A percentile compares a stretch with the other conserved stretches of the same genome.
These are phyloP conservation scores for Gopherus flavomarginatus DNA, from an alignment of 2,113 vertebrate genomes.

Conservation along the genomic window DNA sequence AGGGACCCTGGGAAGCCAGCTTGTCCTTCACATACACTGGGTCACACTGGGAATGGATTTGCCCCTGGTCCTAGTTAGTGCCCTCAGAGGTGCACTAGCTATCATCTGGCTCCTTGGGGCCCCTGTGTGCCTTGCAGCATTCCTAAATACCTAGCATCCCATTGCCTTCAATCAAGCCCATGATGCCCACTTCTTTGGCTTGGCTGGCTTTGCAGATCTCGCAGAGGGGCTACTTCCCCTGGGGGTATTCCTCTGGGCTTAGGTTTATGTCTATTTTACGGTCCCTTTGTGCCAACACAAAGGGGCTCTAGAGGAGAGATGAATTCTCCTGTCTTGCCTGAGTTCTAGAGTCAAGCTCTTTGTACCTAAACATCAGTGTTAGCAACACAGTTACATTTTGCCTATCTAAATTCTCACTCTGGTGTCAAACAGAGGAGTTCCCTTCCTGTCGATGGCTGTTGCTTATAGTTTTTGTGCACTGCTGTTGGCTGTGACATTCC, in stretches of 20 bases:
- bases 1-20: neutral
- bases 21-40: neutral
- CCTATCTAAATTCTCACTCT: neutral
- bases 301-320: neutral
- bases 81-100: neutral
- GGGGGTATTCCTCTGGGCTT: neutral
- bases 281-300: neutral
- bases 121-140: neutral
- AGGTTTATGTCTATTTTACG: neutral
- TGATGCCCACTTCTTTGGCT: too few relatives aligned
- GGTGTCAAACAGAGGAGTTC: neutral
- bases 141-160: neutral
- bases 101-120: neutral
- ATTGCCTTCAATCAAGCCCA: neutral
- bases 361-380: neutral
- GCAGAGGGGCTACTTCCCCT: neutral
- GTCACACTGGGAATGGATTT: neutral
- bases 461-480: neutral
- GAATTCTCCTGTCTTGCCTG: neutral
- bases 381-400: neutral
- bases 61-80: neutral
- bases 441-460: neutral
- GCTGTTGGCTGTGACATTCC: neutral
- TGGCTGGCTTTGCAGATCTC: neutral
- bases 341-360: neutral